These are phyloP conservation scores for Cariama cristata DNA, from an alignment of 2,113 vertebrate species.

Conservation along the genomic window DNA sequence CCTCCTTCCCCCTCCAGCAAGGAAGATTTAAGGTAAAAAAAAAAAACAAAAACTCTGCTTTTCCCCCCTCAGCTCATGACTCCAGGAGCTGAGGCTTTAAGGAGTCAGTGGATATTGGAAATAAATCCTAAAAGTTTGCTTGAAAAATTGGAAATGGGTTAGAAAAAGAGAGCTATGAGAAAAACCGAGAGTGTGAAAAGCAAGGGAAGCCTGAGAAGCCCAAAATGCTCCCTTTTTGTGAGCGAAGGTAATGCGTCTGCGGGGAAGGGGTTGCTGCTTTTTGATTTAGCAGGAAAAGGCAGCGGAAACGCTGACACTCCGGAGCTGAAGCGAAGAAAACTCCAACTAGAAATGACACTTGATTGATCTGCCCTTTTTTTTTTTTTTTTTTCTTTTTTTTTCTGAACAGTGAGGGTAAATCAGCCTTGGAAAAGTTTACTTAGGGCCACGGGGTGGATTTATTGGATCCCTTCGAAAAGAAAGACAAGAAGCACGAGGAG, in stretches of 20 bases:
- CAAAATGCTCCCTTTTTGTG: rapidly evolving
- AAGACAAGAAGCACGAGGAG: neutral
- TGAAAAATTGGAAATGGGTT: neutral
- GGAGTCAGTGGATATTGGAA: rapidly evolving
- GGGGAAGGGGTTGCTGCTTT: rapidly evolving
- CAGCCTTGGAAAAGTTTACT: neutral
- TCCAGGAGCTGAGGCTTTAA: neutral
- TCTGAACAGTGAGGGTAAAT: neutral
- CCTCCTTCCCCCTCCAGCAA: neutral
- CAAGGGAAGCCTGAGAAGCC: rapidly evolving
- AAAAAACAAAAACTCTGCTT: neutral
- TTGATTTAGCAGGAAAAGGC: neutral
- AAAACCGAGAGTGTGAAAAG: rapidly evolving
- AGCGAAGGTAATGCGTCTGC: rapidly evolving
- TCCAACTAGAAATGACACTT: neutral
- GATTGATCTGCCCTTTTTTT: neutral
- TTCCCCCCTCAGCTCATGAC: neutral
- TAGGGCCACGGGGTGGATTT: neutral
- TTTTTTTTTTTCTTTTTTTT: no score
- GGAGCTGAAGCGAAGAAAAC: neutral
- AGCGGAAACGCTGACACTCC: neutral
- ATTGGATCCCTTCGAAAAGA: neutral
- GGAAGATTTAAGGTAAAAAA: neutral
- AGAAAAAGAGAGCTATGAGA: neutral
- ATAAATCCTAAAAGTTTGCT: neutral